Evolutionary conservation across 2,888 invertebrate genomes (phyloP).

Genomic region (Phyllotreta striolata): DNA sequence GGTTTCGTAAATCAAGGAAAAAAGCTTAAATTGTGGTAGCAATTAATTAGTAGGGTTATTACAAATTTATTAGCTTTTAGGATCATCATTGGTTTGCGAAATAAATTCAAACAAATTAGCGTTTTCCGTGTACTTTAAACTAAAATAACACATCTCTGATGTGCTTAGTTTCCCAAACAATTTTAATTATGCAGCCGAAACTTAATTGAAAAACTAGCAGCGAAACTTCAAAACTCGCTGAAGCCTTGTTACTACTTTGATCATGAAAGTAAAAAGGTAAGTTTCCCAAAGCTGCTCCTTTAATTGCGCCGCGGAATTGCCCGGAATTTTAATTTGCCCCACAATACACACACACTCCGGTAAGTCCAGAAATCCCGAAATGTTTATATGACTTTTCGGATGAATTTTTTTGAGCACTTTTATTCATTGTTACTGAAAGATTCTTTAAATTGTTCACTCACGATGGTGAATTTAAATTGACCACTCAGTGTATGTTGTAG

Average conservation of each 20-base stretch:
- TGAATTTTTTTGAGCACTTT: no score
- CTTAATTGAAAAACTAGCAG: slow-evolving; percentile 45
- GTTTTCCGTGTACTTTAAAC: slow-evolving; percentile 8
- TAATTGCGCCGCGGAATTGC: slow-evolving; percentile 26
- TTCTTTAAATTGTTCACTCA: no score
- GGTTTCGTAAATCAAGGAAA: no score
- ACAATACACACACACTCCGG: neutral
- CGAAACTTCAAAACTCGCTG: slow-evolving; percentile 19
- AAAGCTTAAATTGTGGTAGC: no score
- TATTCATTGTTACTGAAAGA: no score
- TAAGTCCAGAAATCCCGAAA: no score
- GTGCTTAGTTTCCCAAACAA: slow-evolving; percentile 14
- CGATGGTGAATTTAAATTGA: no score
- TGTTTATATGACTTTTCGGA: no score
- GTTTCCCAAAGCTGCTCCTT: slow-evolving; percentile 19
- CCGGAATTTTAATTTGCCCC: slow-evolving; percentile 27
- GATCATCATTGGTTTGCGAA: neutral
- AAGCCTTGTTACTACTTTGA: slow-evolving; percentile 31
- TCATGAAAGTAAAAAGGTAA: slow-evolving; percentile 29
- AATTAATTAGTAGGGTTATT: no score
- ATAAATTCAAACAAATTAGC: slow-evolving; percentile 4
- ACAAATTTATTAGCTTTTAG: neutral
- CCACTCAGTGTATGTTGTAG: no score
- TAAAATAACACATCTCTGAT: slow-evolving; percentile 16
- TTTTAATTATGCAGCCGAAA: slow-evolving; percentile 43